These are phyloP conservation scores for Mustela nigripes DNA, from an alignment of 2,113 vertebrate genomes.

Conservation along the genomic window DNA sequence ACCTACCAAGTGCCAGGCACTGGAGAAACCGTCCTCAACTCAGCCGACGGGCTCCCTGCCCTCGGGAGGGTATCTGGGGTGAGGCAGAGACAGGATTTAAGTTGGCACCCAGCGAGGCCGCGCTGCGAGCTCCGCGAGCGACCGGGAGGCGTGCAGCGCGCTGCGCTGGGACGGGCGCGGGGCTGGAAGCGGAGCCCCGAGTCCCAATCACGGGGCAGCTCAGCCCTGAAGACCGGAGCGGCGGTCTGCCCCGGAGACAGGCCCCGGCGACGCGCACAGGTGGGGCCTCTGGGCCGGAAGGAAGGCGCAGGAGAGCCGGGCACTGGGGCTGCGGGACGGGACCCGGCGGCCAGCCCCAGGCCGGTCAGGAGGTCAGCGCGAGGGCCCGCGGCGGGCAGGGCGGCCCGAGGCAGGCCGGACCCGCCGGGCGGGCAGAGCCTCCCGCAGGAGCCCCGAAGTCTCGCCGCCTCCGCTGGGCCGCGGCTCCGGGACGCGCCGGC, in stretches of 20 bases:
- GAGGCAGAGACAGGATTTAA: background rate
- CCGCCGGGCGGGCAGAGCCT: background rate
- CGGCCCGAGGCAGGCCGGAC: background rate
- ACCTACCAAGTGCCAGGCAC: background rate
- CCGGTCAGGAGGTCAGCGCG: background rate
- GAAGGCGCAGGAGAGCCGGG: background rate
- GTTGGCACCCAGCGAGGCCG: background rate
- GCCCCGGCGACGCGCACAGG: too few relatives aligned
- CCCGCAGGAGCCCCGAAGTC: background rate
- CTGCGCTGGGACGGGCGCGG: background rate
- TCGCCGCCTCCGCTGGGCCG: background rate
- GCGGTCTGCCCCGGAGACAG: background rate
- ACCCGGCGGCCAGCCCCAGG: background rate
- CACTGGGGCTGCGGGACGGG: too few relatives aligned
- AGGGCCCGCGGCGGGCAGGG: background rate
- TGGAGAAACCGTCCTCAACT: background rate
- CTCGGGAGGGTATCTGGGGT: background rate
- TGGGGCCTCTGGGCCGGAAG: background rate
- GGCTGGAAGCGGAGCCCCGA: rapidly evolving
- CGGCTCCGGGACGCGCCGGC: background rate
- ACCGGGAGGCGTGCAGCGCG: background rate
- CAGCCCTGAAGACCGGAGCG: background rate
- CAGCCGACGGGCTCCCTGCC: background rate
- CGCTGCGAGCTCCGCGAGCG: rapidly evolving
- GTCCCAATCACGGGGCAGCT: rapidly evolving